Conservation (phyloP, 2,888 invertebrate genomes). For the Heteromyza rotundicornis region DNA sequence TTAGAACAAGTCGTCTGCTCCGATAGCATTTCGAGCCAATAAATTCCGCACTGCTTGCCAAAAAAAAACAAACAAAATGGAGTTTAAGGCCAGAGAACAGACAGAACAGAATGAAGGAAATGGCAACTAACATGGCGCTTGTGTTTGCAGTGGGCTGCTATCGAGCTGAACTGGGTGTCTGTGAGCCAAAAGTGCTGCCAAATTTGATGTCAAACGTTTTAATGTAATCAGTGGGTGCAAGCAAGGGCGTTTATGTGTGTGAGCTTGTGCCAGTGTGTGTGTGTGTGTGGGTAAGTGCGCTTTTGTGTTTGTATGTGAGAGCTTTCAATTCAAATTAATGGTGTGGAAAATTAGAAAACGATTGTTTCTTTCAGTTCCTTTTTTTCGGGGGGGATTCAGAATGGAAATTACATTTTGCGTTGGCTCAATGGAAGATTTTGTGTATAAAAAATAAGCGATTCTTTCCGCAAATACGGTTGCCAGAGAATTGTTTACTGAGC, state of each 20-base stretch:
- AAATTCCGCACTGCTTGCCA: background rate
- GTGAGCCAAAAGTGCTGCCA: background rate
- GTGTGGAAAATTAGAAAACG: constrained; percentile 57
- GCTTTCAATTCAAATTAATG: constrained; percentile 46
- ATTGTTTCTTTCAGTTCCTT: constrained; percentile 31
- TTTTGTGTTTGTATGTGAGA: background rate
- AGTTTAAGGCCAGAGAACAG: background rate
- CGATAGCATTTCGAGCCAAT: background rate
- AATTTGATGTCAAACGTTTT: background rate
- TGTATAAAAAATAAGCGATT: too few species aligned
- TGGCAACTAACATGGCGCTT: background rate
- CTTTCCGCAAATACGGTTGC: too few species aligned
- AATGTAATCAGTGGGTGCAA: background rate
- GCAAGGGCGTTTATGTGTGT: background rate
- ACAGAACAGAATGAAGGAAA: background rate
- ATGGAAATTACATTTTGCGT: too few species aligned
- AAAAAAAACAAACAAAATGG: background rate
- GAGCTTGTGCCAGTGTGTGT: background rate
- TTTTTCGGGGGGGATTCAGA: too few species aligned
- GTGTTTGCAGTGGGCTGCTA: too few species aligned
- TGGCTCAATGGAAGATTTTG: too few species aligned
- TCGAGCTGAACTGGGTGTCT: too few species aligned
- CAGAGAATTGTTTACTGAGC: too few species aligned
- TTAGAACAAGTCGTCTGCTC: too few species aligned
- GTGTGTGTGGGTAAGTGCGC: background rate